A percentile compares a stretch with the other conserved stretches of the same genome.
Conservation (phyloP, 2,888 invertebrate genomes). For the Aphidoletes aphidimyza region DNA sequence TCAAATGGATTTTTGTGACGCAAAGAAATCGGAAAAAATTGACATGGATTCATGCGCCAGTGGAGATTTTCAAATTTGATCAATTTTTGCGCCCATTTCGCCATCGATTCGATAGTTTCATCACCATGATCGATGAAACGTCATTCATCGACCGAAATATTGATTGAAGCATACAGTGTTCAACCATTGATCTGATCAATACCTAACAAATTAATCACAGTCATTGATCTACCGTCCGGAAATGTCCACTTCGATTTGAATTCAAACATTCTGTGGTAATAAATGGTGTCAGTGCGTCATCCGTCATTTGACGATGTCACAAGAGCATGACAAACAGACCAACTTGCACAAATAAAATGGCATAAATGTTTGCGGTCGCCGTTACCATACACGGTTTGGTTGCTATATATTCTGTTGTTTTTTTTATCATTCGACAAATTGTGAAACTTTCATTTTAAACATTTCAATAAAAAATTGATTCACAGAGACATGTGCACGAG, state of each 20-base stretch:
- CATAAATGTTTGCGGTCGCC: slow-evolving; percentile 14
- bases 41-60: too few relatives aligned
- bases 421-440: neutral
- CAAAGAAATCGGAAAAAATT: neutral
- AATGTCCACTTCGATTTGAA: neutral
- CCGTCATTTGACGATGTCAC: neutral
- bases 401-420: too few relatives aligned
- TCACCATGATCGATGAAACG: neutral
- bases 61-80: too few relatives aligned
- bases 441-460: slow-evolving; percentile 30
- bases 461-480: slow-evolving; percentile 6
- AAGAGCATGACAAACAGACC: neutral
- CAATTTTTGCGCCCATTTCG: neutral
- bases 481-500: neutral
- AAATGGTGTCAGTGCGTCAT: slow-evolving; percentile 17
- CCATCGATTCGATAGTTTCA: neutral
- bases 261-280: neutral
- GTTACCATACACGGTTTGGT: too few relatives aligned
- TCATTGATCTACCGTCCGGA: neutral
- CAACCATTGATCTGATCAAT: neutral
- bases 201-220: neutral
- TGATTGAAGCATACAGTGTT: too few relatives aligned
- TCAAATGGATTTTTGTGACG: neutral
- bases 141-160: neutral
- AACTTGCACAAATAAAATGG: neutral